Conservation (phyloP, 2,888 invertebrate genomes). For the Diploptera punctata region DNA sequence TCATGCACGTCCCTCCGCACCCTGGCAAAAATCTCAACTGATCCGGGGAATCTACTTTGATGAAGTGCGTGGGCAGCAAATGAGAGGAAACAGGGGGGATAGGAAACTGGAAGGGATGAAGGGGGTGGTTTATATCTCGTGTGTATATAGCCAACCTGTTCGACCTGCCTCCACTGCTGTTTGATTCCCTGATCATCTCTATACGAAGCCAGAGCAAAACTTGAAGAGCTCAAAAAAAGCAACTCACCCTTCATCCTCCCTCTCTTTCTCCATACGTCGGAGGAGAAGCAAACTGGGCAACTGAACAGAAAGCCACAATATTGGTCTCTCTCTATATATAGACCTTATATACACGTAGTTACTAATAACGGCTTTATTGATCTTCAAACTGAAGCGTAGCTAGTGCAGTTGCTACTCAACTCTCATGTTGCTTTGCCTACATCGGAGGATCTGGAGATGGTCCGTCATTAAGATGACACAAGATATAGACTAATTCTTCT, state of each 20-base stretch:
- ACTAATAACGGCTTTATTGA: constrained; percentile 31
- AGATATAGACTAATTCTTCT: too few species aligned
- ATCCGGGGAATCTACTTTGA: constrained; percentile 18
- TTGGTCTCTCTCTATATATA: constrained; percentile 32
- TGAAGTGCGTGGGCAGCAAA: constrained; percentile 17
- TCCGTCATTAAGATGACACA: neutral
- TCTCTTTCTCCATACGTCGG: constrained; percentile 15
- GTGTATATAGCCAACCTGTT: constrained; percentile 21
- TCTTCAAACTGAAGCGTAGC: constrained; percentile 28
- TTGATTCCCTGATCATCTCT: constrained; percentile 27
- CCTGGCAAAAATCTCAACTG: constrained; percentile 17
- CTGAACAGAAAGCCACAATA: constrained; percentile 35
- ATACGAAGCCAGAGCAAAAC: constrained; percentile 10
- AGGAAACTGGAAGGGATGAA: neutral
- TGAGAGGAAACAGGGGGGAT: constrained; percentile 6
- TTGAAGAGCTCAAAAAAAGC: constrained; percentile 23
- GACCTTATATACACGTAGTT: constrained; percentile 29
- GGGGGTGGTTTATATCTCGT: neutral
- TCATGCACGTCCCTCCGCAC: neutral
- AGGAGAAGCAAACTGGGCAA: constrained; percentile 26
- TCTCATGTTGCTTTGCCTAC: constrained; percentile 11
- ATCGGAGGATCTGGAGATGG: constrained; percentile 25
- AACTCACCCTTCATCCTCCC: constrained; percentile 15
- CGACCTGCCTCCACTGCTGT: constrained; percentile 16
- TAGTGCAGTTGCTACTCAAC: constrained; percentile 26